These are phyloP conservation scores for Siniperca knerii DNA, from an alignment of 2,113 vertebrate species.

Conservation along the genomic window DNA sequence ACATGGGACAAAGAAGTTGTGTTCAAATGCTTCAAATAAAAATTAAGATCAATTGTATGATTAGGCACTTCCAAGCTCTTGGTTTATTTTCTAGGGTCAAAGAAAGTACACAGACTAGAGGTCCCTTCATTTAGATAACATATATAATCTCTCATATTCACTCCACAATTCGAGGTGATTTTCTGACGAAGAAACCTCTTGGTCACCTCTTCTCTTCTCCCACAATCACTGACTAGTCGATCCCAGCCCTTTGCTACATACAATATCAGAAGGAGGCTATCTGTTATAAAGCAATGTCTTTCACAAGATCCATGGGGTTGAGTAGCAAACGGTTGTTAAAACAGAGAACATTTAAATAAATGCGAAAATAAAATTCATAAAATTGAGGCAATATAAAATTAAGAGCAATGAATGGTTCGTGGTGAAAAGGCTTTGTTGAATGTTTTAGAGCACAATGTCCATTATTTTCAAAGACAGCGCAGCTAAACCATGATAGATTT, in stretches of 20 bases:
- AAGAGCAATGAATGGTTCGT: constrained; percentile 53
- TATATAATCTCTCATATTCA: constrained; percentile 85
- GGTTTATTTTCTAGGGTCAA: constrained; percentile 92
- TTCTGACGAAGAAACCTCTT: constrained; percentile 82
- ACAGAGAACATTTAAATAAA: constrained; percentile 8
- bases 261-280: constrained; percentile 77
- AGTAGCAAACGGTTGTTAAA: constrained; percentile 17
- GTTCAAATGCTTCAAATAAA: constrained; percentile 38
- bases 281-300: constrained; percentile 80
- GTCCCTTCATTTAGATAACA: constrained; percentile 89
- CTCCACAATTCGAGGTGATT: constrained; percentile 56
- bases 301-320: constrained; percentile 66
- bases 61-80: constrained; percentile 95
- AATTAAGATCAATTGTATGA: constrained; percentile 62
- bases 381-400: constrained; percentile 41
- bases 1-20: not conserved
- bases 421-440: constrained; percentile 77
- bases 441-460: constrained; percentile 36
- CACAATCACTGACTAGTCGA: constrained; percentile 73
- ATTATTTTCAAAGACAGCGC: not conserved
- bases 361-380: constrained; percentile 2
- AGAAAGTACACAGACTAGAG: constrained; percentile 92
- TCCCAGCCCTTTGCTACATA: constrained; percentile 81
- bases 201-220: constrained; percentile 69
- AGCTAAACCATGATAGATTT: not conserved